phyloP scores from a whole-genome alignment of 1,140 invertebrate species.

The Drosophila dunni region DNA sequence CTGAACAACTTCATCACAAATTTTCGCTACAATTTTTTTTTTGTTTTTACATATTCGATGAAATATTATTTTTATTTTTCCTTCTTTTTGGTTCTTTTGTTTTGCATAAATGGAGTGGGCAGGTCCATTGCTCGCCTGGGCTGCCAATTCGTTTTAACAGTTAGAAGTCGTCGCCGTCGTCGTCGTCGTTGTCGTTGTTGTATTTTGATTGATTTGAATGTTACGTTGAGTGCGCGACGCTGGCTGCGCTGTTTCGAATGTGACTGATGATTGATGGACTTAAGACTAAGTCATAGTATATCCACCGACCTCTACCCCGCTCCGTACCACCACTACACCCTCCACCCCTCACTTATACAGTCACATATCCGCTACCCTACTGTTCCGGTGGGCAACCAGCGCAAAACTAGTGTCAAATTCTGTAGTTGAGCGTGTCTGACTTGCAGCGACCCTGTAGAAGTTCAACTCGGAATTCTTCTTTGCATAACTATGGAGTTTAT shows the following conservation, averaged over 20 bases:
- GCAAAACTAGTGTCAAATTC: not conserved
- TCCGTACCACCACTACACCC: not conserved
- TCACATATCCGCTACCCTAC: slow-evolving; percentile 7
- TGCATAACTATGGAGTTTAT: too few relatives aligned
- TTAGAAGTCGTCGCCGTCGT: slow-evolving; percentile 60
- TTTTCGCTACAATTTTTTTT: slow-evolving; percentile 27
- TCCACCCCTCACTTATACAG: slow-evolving; percentile 1
- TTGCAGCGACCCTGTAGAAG: slow-evolving; percentile 17
- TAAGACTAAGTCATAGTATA: slow-evolving; percentile 52
- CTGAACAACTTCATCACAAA: slow-evolving; percentile 53
- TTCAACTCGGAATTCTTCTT: too few relatives aligned
- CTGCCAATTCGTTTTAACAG: slow-evolving; percentile 57
- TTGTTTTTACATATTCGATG: slow-evolving; percentile 63
- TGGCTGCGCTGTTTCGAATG: slow-evolving; percentile 53
- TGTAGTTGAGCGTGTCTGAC: too few relatives aligned
- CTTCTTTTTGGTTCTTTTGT: slow-evolving; percentile 35
- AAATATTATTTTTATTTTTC: slow-evolving; percentile 63
- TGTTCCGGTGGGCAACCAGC: slow-evolving; percentile 41
- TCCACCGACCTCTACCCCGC: slow-evolving; percentile 4
- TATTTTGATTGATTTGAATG: slow-evolving; percentile 83
- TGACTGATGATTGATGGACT: slow-evolving; percentile 83
- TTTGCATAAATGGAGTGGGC: slow-evolving; percentile 64
- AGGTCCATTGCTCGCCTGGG: slow-evolving; percentile 27
- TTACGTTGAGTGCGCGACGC: slow-evolving; percentile 77
- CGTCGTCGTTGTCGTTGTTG: slow-evolving; percentile 27